Base-by-base conservation (phyloP, 2,113 vertebrate genomes). In the Alaudala cheleensis region DNA sequence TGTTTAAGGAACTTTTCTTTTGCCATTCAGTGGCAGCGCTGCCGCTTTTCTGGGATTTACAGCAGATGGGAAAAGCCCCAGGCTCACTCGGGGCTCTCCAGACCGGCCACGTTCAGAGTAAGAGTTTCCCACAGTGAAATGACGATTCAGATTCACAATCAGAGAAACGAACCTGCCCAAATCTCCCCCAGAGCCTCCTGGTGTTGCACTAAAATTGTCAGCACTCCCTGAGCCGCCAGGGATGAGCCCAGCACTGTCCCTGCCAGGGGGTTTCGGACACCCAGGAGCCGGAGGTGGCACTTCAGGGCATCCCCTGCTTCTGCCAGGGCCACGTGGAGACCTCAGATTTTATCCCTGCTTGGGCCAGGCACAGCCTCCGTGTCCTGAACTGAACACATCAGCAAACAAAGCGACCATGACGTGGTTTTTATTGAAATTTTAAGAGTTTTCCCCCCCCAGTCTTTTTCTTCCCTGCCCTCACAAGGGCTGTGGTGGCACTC, bases 351-450 rank as follows among this genome's bases (percentile, higher is more conserved):
- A 5, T 15, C 13, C 16, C n/a, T 49, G 34, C 31, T 62, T 5
- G 24, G 81, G 67, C 19, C 31, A 16, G 5, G 47, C 56, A 34
- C 42, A 66, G 17, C 47, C 29, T 65, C 24, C n/a, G 5, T 10
- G 10, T 7, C 34, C 34, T 29, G 28, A 73, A 2, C 29, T 5
- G 56, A 65, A 23, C 42, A 50, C 31, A 71, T 17, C 47, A 33
- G 53, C 65, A 62, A 33, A 22, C 2, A 21, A 21, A 73, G 5
- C 1, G 0, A 25, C 3, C 9, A 1, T 2, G 17, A 9, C 0
- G 6, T 14, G 23, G 2, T 0, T 86, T 66, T 22, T 26, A 79
- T 20, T 47, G 34, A 49, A 53, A 33, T 73, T 77, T 42, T 65
- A 33, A 20, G 49, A 28, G 14, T 15, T n/a, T 64, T n/a, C 24